phyloP scores from a whole-genome alignment of 2,113 vertebrate species.

The Panthera leo region DNA sequence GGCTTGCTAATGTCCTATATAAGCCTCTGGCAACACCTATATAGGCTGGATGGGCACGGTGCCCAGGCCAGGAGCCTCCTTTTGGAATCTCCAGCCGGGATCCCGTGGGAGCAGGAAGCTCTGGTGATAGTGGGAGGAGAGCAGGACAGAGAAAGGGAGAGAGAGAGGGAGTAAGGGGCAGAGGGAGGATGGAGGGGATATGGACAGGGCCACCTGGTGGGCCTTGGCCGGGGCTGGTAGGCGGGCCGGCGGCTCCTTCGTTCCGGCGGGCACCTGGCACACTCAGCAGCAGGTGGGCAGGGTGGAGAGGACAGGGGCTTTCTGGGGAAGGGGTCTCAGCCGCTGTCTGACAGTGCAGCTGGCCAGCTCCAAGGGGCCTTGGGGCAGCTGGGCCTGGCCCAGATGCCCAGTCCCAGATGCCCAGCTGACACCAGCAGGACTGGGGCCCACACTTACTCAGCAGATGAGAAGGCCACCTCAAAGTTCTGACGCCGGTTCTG shows the following conservation, averaged over 20 bases:
- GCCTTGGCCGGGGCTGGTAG: conserved; percentile 75
- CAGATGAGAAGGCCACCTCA: conserved; percentile 95
- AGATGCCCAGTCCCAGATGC: neutral
- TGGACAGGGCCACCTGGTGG: conserved; percentile 85
- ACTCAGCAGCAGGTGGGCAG: conserved; percentile 50
- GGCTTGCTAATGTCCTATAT: conserved; percentile 81
- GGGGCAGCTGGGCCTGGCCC: neutral
- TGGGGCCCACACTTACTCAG: conserved; percentile 92
- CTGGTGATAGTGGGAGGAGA: conserved; percentile 77
- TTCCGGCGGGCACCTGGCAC: conserved; percentile 73
- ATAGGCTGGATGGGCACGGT: conserved; percentile 76
- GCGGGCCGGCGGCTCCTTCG: conserved; percentile 65
- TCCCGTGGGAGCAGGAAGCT: conserved; percentile 86
- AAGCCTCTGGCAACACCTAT: conserved; percentile 74
- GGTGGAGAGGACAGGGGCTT: conserved; percentile 13
- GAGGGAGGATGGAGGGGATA: conserved; percentile 74
- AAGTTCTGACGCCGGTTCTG: conserved; percentile 97
- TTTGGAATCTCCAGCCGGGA: conserved; percentile 82
- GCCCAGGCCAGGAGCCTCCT: conserved; percentile 79
- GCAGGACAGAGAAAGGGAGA: conserved; percentile 81
- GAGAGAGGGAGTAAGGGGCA: conserved; percentile 66
- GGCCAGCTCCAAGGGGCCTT: neutral
- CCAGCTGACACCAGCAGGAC: neutral
- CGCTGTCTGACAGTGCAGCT: conserved; percentile 40
- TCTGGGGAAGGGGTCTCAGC: conserved; percentile 57